Conservation (phyloP, 2,797 vertebrate genomes). For the Malurus leucopterus region DNA sequence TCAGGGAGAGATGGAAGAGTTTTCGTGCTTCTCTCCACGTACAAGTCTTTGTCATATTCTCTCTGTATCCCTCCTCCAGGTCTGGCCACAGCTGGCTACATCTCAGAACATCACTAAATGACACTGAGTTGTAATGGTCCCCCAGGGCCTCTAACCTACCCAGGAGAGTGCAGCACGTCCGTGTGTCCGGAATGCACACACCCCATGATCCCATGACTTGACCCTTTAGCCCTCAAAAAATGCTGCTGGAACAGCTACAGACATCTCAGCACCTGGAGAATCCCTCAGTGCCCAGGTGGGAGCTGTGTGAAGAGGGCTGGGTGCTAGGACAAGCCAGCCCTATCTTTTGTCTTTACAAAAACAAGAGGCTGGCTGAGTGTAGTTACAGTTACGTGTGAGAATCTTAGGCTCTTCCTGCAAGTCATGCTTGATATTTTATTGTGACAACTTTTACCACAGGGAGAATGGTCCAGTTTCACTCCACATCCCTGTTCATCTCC, state of each 20-base stretch:
- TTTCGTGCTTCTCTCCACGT: neutral
- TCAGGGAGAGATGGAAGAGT: neutral
- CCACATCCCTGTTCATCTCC: neutral
- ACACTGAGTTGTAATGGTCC: neutral
- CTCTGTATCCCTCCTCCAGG: neutral
- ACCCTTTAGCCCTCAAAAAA: neutral
- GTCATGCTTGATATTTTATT: neutral
- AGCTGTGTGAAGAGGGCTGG: neutral
- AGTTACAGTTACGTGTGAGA: neutral
- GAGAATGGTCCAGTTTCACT: neutral
- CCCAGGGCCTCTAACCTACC: neutral
- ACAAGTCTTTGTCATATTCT: neutral
- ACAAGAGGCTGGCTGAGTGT: neutral
- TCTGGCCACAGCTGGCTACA: neutral
- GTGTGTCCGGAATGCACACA: neutral
- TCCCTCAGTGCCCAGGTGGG: neutral
- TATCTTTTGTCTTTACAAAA: neutral
- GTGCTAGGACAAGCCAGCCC: neutral
- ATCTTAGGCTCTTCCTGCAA: neutral
- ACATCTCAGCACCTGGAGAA: neutral
- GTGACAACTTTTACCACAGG: neutral
- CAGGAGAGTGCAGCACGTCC: neutral
- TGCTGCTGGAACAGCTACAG: neutral
- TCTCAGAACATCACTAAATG: neutral
- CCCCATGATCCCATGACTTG: neutral